Evolutionary conservation across 1,140 invertebrate genomes (phyloP).

Genomic region (Seison nebaliae): DNA sequence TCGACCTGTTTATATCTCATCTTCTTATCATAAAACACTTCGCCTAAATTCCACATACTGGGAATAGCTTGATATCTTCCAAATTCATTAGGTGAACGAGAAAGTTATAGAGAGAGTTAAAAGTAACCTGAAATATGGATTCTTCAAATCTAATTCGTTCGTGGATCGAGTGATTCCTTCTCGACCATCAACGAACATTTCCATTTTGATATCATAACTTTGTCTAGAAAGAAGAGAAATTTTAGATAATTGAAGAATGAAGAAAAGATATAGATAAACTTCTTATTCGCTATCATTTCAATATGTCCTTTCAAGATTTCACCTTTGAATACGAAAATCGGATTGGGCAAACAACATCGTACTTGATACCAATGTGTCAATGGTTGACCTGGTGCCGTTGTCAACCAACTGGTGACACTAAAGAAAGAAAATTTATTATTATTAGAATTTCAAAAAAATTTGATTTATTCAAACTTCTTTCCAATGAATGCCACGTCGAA

Average conservation of each 20-base stretch:
- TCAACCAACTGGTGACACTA: constrained; percentile 66
- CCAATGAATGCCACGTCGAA: constrained; percentile 98
- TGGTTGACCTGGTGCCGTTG: constrained; percentile 91
- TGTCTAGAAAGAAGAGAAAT: constrained; percentile 37
- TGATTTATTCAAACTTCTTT: constrained; percentile 31
- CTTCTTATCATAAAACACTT: no score
- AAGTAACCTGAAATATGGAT: constrained; percentile 60
- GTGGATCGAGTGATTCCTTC: constrained; percentile 34
- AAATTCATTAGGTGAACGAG: no score
- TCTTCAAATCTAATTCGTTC: constrained; percentile 86
- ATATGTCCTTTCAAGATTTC: constrained; percentile 63
- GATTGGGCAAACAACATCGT: constrained; percentile 66
- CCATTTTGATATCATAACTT: constrained; percentile 95
- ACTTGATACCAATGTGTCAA: constrained; percentile 99
- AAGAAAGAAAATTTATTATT: constrained; percentile 12
- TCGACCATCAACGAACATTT: constrained; percentile 60
- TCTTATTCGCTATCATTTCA: constrained; percentile 62
- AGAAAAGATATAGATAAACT: constrained; percentile 30
- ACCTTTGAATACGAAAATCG: constrained; percentile 73
- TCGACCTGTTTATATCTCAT: no score
- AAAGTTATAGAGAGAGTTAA: no score
- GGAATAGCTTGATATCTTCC: no score
- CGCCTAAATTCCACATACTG: no score
- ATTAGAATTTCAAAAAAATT: constrained; percentile 4
- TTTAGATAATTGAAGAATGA: constrained; percentile 2